Percentiles rank a stretch among this genome's conserved stretches.
Evolutionary conservation across 2,797 vertebrate genomes (phyloP).

Genomic region (Pteronotus mesoamericanus): DNA sequence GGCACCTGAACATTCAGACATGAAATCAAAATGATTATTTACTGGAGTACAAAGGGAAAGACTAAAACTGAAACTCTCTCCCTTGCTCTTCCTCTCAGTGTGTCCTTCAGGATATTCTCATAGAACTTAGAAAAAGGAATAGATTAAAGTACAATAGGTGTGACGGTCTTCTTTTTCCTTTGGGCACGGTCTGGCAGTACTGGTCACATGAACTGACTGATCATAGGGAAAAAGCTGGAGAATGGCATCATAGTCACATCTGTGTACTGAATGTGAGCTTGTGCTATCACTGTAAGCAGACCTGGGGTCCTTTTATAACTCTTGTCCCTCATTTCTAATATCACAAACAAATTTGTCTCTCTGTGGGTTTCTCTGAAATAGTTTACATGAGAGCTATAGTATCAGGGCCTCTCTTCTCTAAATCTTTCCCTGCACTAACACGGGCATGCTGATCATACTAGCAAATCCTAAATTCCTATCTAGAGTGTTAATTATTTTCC

Average conservation of each 20-base stretch:
- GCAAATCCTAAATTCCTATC: neutral
- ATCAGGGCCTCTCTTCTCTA: neutral
- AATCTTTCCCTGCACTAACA: neutral
- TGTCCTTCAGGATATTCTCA: neutral
- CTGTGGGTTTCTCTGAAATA: neutral
- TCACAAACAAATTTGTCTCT: neutral
- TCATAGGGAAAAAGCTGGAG: neutral
- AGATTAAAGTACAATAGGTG: neutral
- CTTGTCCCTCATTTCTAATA: neutral
- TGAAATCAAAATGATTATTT: neutral
- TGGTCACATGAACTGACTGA: neutral
- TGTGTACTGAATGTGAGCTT: neutral
- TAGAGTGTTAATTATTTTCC: neutral
- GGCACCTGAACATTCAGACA: neutral
- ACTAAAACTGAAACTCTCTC: neutral
- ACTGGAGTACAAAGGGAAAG: neutral
- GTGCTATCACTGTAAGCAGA: neutral
- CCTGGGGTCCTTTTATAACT: neutral
- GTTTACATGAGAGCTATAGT: neutral
- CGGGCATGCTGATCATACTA: neutral
- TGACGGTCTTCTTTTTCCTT: neutral
- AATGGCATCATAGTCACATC: neutral
- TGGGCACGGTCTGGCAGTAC: neutral
- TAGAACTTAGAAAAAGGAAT: neutral
- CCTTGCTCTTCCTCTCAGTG: neutral